phyloP scores from a whole-genome alignment of 1,140 invertebrate species.

The Gyrodactylus salaris region DNA sequence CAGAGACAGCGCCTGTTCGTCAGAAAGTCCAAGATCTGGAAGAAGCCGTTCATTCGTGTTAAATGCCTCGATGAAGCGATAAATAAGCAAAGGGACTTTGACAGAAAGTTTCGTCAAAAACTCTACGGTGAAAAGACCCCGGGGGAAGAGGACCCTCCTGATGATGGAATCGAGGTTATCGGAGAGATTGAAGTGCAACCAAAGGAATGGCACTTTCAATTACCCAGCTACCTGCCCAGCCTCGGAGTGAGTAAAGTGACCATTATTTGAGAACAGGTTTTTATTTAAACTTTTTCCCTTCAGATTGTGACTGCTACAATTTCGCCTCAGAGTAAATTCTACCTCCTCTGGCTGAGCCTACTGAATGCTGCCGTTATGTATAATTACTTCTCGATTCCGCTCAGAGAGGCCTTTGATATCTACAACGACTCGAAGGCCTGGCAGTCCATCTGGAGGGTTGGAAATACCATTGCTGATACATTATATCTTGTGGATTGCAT shows the following conservation, averaged over 20 bases:
- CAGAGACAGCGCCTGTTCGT: no score
- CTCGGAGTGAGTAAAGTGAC: background rate
- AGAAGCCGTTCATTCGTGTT: background rate
- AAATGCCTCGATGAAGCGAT: background rate
- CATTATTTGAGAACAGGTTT: no score
- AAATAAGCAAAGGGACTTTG: background rate
- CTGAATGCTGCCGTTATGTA: constrained; percentile 45
- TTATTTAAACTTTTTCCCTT: no score
- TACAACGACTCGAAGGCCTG: constrained; percentile 15
- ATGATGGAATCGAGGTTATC: background rate
- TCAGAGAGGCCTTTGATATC: constrained; percentile 34
- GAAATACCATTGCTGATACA: constrained; percentile 42
- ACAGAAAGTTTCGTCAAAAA: background rate
- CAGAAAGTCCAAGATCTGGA: background rate
- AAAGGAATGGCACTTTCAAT: background rate
- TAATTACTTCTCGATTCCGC: constrained; percentile 48
- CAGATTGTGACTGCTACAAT: no score
- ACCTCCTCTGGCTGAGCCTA: constrained; percentile 44
- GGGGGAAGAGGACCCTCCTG: background rate
- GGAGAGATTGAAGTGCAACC: background rate
- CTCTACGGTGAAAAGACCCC: background rate
- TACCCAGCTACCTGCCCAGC: background rate
- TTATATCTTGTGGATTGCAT: constrained; percentile 49
- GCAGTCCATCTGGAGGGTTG: constrained; percentile 30
- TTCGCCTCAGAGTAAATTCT: constrained; percentile 16